These are phyloP conservation scores for Rhombomys opimus DNA, from an alignment of 2,113 vertebrate species.

Conservation along the genomic window DNA sequence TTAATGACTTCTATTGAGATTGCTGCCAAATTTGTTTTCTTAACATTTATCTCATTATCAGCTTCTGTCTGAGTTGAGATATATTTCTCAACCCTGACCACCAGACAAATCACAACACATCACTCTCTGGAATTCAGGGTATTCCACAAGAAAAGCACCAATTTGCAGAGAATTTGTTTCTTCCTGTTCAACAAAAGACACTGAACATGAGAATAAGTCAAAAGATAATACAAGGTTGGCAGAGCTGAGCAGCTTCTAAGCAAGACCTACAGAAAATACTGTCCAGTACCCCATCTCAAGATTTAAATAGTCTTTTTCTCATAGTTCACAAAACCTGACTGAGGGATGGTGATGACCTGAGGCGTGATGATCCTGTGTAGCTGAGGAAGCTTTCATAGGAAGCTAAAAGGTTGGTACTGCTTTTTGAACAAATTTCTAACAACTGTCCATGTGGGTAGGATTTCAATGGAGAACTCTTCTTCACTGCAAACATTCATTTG, in stretches of 20 bases:
- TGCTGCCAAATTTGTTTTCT: neutral
- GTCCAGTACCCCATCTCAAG: neutral
- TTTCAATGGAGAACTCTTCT: neutral
- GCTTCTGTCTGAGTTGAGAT: neutral
- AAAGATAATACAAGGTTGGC: neutral
- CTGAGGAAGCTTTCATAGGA: neutral
- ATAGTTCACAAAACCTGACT: neutral
- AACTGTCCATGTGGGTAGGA: too few species aligned
- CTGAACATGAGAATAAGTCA: neutral
- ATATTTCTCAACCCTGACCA: neutral
- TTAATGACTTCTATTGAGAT: neutral
- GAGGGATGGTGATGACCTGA: neutral
- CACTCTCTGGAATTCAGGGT: neutral
- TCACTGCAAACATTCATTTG: neutral
- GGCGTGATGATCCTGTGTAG: neutral
- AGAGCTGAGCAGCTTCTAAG: neutral
- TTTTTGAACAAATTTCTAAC: neutral
- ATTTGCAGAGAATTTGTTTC: neutral
- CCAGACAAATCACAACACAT: neutral
- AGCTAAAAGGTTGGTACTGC: neutral
- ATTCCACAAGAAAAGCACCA: neutral
- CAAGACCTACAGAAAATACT: neutral
- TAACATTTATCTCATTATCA: neutral
- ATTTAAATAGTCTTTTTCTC: neutral
- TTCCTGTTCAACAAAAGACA: neutral